Percentiles rank a stretch among this genome's conserved stretches.
phyloP scores from a whole-genome alignment of 2,113 vertebrate species.

The Coturnix japonica region DNA sequence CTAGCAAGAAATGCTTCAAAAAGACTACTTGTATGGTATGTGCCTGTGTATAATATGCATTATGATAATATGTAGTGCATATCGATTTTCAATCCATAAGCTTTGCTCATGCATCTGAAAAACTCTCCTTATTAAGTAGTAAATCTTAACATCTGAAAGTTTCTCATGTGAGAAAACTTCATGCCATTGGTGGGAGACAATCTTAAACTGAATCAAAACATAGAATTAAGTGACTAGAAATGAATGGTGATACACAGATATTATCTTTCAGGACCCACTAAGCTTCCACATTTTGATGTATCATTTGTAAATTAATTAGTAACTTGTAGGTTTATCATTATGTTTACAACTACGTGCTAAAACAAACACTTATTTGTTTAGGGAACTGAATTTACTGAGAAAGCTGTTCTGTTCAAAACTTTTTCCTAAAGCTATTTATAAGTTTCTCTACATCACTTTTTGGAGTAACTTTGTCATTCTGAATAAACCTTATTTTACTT shows the following conservation, averaged over 20 bases:
- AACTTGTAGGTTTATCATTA: neutral
- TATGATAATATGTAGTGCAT: neutral
- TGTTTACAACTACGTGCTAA: neutral
- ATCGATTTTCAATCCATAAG: neutral
- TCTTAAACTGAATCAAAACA: neutral
- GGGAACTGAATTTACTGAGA: neutral
- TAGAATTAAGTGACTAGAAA: neutral
- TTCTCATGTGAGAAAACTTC: neutral
- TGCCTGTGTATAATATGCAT: neutral
- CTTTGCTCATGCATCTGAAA: neutral
- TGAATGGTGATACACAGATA: neutral
- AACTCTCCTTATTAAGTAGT: neutral
- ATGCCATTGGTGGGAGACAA: neutral
- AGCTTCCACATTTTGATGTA: neutral
- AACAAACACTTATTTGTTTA: neutral
- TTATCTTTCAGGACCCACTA: neutral
- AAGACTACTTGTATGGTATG: neutral
- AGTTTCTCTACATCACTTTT: neutral
- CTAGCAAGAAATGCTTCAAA: neutral
- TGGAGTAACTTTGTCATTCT: neutral
- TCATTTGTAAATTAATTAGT: neutral
- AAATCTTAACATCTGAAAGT: neutral
- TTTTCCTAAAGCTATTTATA: neutral
- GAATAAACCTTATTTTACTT: neutral
- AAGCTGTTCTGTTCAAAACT: neutral